Percentiles rank a stretch among this genome's conserved stretches.
These are phyloP conservation scores for Ptilonorhynchus violaceus DNA, from an alignment of 2,113 vertebrate genomes.

Conservation along the genomic window DNA sequence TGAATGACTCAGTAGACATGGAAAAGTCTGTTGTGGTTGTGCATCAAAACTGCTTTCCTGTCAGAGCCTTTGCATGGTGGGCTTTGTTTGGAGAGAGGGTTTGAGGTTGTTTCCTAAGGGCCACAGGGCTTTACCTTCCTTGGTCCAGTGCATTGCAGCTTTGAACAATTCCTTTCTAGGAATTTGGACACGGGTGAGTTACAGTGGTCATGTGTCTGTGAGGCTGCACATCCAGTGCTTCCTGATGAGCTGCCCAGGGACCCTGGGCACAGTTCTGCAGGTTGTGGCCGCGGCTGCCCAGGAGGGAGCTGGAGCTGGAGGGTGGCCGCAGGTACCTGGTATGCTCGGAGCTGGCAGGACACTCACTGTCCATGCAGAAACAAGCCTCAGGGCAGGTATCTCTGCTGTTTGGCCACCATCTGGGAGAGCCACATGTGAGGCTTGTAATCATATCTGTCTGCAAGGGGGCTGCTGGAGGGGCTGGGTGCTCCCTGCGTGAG, in stretches of 20 bases:
- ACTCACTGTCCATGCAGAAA: accelerated
- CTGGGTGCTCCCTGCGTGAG: background rate
- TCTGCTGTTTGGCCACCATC: background rate
- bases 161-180: background rate
- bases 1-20: accelerated
- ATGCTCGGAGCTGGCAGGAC: accelerated
- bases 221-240: background rate
- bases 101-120: background rate
- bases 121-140: background rate
- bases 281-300: accelerated
- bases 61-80: background rate
- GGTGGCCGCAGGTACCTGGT: background rate
- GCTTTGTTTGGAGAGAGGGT: background rate
- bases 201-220: accelerated
- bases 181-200: background rate
- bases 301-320: background rate
- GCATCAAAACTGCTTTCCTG: background rate
- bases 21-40: background rate
- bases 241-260: background rate
- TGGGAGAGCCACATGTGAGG: background rate
- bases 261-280: accelerated
- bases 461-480: background rate
- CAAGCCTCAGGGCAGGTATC: background rate
- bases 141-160: background rate
- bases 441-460: background rate